A percentile compares a stretch with the other conserved stretches of the same genome.
phyloP scores from a whole-genome alignment of 92 coral and sea anemone species.

The Montipora capitata region DNA sequence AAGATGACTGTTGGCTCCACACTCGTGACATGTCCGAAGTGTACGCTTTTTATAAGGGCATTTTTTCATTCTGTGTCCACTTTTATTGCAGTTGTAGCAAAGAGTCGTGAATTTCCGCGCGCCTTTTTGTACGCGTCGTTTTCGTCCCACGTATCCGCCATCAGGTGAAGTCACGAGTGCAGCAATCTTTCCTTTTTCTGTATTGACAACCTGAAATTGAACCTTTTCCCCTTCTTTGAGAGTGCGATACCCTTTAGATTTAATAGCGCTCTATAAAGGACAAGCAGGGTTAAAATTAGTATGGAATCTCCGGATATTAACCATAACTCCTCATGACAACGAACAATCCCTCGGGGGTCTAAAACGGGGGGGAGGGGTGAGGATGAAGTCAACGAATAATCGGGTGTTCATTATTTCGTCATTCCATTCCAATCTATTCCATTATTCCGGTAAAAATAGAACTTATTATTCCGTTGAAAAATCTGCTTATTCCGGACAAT shows the following conservation, averaged over 20 bases:
- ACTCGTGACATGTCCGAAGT: slow-evolving; percentile 86
- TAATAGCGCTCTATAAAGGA: slow-evolving; percentile 87
- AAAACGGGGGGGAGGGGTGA: too few species aligned
- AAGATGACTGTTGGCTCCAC: slow-evolving; percentile 89
- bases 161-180: slow-evolving; percentile 86
- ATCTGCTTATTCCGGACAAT: too few species aligned
- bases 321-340: too few species aligned
- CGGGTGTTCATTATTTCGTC: too few species aligned
- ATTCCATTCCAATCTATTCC: too few species aligned
- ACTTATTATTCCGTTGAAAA: too few species aligned
- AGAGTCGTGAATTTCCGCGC: slow-evolving; percentile 95
- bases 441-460: too few species aligned
- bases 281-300: too few species aligned
- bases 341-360: too few species aligned
- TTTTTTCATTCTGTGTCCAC: slow-evolving; percentile 90
- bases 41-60: slow-evolving; percentile 83
- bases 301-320: too few species aligned
- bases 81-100: slow-evolving; percentile 93
- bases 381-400: too few species aligned
- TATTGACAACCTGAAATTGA: slow-evolving; percentile 80
- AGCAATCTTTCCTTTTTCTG: slow-evolving; percentile 92
- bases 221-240: slow-evolving; percentile 94
- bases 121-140: slow-evolving; percentile 90
- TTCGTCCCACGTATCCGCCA: slow-evolving; percentile 87
- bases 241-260: slow-evolving; percentile 89